Evolutionary conservation across 2,113 vertebrate species (phyloP).

Genomic region (Riparia riparia): DNA sequence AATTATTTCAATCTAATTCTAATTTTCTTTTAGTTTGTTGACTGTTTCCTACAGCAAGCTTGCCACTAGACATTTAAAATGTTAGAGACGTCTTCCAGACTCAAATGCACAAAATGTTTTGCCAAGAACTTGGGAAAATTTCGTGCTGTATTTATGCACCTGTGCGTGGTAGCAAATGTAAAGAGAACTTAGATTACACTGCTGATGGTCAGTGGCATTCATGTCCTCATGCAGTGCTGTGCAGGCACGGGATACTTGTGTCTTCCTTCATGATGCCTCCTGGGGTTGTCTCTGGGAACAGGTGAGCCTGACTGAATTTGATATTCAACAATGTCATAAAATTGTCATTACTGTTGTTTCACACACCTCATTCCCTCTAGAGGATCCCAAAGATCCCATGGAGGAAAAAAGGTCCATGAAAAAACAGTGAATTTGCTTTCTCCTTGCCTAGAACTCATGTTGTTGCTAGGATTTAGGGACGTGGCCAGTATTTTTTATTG

Average conservation of each 20-base stretch:
- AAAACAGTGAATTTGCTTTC: background rate
- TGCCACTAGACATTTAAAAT: background rate
- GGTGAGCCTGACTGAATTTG: background rate
- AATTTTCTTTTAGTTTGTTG: background rate
- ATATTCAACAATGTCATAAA: background rate
- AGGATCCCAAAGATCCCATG: background rate
- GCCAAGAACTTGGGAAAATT: background rate
- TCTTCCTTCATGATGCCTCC: background rate
- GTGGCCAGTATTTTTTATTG: background rate
- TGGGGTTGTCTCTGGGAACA: background rate
- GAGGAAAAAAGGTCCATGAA: background rate
- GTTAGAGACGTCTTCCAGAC: background rate
- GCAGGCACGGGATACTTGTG: background rate
- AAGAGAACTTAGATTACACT: background rate
- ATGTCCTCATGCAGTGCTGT: background rate
- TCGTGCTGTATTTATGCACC: background rate
- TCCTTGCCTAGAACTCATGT: background rate
- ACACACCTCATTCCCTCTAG: background rate
- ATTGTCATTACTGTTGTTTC: background rate
- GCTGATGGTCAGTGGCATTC: background rate
- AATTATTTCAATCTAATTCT: background rate
- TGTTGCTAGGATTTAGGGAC: background rate
- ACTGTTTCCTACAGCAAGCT: background rate
- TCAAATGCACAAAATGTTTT: conserved; percentile 49
- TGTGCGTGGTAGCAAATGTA: background rate